Percentiles rank a stretch among this genome's conserved stretches.
Conservation (phyloP, 2,888 invertebrate species). For the Resseliella maxima region DNA sequence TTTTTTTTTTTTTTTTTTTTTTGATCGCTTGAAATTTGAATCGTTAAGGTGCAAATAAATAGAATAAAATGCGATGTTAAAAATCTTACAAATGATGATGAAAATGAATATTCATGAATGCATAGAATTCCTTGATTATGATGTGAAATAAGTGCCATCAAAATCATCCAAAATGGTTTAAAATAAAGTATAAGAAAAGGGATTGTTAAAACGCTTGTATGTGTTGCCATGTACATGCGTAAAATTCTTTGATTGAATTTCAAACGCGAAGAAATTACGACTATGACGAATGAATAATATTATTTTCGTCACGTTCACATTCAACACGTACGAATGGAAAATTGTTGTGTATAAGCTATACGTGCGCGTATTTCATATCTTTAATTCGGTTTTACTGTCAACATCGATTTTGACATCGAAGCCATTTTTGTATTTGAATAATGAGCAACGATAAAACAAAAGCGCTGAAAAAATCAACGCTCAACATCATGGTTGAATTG, state of each 20-base stretch:
- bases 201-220: neutral
- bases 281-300: neutral
- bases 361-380: conserved; percentile 18
- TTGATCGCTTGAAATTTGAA: too few relatives aligned
- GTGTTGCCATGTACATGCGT: neutral
- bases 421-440: neutral
- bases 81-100: too few relatives aligned
- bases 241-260: neutral
- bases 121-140: too few relatives aligned
- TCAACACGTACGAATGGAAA: neutral
- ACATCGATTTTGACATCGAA: conserved; percentile 28
- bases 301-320: too few relatives aligned
- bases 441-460: neutral
- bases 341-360: neutral
- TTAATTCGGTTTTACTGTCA: neutral
- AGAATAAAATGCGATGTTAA: too few relatives aligned
- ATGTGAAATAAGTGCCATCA: neutral
- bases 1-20: too few relatives aligned
- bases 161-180: neutral
- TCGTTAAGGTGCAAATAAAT: too few relatives aligned
- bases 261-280: neutral
- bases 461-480: neutral
- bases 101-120: too few relatives aligned
- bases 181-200: neutral
- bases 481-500: neutral